A percentile compares a stretch with the other conserved stretches of the same genome.
phyloP scores from a whole-genome alignment of 2,113 vertebrate genomes.

The Odocoileus virginianus region DNA sequence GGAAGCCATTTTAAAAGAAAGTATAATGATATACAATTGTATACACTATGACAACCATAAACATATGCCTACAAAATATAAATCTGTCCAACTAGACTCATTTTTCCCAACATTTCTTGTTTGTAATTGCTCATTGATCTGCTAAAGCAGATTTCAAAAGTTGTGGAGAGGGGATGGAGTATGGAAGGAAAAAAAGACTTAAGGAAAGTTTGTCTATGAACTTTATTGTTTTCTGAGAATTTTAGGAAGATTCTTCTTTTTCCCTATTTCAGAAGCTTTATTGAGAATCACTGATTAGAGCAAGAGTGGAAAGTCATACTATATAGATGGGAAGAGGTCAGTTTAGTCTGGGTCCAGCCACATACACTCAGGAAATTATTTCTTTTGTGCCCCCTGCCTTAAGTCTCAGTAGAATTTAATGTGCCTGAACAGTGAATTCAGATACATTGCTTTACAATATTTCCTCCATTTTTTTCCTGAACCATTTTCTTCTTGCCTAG shows the following conservation, averaged over 20 bases:
- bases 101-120: background rate
- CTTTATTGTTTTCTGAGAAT: background rate
- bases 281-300: background rate
- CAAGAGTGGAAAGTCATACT: background rate
- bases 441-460: conserved; percentile 43
- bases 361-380: background rate
- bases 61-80: background rate
- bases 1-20: background rate
- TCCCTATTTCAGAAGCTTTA: background rate
- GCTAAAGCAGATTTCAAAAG: background rate
- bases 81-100: background rate
- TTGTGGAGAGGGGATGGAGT: background rate
- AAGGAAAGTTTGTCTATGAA: background rate
- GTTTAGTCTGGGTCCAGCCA: background rate
- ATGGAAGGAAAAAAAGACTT: background rate
- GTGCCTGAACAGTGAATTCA: conserved; percentile 5
- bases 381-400: background rate
- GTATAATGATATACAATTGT: background rate
- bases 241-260: background rate
- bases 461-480: background rate
- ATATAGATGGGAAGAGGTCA: background rate
- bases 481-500: conserved; percentile 7
- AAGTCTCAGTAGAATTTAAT: background rate
- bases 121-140: background rate
- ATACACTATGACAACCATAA: background rate